Conservation (phyloP, 2,888 invertebrate species). For the Meteorus colon region DNA sequence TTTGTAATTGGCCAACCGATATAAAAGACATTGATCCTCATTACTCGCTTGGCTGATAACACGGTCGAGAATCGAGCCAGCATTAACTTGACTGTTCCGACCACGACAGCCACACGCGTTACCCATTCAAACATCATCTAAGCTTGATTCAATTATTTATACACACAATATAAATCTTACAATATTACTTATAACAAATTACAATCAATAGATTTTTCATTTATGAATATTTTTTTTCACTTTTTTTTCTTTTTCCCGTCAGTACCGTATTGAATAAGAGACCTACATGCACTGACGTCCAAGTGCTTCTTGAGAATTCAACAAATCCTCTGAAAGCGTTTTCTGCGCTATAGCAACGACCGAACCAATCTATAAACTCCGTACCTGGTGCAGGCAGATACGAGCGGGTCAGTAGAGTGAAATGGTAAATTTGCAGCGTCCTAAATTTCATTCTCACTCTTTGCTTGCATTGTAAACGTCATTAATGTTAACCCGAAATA, state of each 20-base stretch:
- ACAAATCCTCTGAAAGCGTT: conserved; percentile 48
- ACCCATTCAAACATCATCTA: conserved; percentile 69
- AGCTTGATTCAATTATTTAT: conserved; percentile 35
- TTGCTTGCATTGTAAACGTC: not conserved
- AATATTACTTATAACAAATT: too few species aligned
- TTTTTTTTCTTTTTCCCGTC: not conserved
- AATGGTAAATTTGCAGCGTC: conserved; percentile 40
- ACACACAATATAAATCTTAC: not conserved
- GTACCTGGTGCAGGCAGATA: conserved; percentile 67
- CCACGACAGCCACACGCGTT: conserved; percentile 69
- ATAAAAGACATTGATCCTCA: conserved; percentile 89
- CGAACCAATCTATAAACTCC: conserved; percentile 66
- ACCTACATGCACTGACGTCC: conserved; percentile 50
- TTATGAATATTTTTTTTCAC: not conserved
- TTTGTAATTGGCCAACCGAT: conserved; percentile 92
- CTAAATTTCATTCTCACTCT: conserved; percentile 30
- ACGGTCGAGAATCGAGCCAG: conserved; percentile 89
- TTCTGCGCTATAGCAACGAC: conserved; percentile 53
- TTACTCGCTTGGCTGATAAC: conserved; percentile 92
- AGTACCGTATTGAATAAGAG: conserved; percentile 42
- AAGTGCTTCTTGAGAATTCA: conserved; percentile 35
- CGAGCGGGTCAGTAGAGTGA: conserved; percentile 68
- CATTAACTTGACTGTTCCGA: conserved; percentile 71
- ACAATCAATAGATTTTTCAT: not conserved
- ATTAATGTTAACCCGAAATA: not conserved